Evolutionary conservation across 2,797 vertebrate species (phyloP), one percentile per base, ranked within the genome.

Genomic region (Mormyrops boulengeri): DNA sequence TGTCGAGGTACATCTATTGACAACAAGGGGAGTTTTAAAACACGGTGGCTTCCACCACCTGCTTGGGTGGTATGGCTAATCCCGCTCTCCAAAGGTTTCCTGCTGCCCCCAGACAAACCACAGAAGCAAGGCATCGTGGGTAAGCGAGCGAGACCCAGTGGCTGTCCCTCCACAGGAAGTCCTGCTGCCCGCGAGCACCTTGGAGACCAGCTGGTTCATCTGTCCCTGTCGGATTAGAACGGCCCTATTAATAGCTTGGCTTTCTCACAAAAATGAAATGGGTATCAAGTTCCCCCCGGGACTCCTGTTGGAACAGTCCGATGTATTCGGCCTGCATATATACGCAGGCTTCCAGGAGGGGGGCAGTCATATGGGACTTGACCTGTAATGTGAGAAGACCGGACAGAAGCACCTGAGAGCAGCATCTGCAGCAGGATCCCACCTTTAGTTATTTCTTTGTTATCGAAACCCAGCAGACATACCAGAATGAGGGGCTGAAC

Each of bases 131-230:
- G 82, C 22, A 85, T 85, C 1, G n/a, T 85, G 82, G 82, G 82
- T 85, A 52, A 85, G 82, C 2, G 22, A 85, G 82, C 2, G 22
- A 49, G 49, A 52, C 82, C 11, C 49, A 0, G 49, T 22, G 44
- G 82, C 12, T 26, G 47, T 52, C 47, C 47, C 30, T 85, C 82
- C 22, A 14, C 82, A 26, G 82, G 82, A 85, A 52, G 49, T n/a
- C 30, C 19, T 50, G 44, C 3, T 2, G 49, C 82, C 17, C 2
- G 3, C 19, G 4, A 50, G 82, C 49, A 52, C 82, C 82, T 85
- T 17, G 47, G 82, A 50, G 90, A 94, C 93, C 95, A 95, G 94
- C 95, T 95, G 95, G 90, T 92, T 89, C 89, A 90, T 92, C 90
- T 88, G 84, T 93, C 91, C 92, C 92, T 91, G 91, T 91, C 88